A percentile compares a stretch with the other conserved stretches of the same genome.
phyloP scores from a whole-genome alignment of 2,888 invertebrate species.

The Noctua fimbriata region DNA sequence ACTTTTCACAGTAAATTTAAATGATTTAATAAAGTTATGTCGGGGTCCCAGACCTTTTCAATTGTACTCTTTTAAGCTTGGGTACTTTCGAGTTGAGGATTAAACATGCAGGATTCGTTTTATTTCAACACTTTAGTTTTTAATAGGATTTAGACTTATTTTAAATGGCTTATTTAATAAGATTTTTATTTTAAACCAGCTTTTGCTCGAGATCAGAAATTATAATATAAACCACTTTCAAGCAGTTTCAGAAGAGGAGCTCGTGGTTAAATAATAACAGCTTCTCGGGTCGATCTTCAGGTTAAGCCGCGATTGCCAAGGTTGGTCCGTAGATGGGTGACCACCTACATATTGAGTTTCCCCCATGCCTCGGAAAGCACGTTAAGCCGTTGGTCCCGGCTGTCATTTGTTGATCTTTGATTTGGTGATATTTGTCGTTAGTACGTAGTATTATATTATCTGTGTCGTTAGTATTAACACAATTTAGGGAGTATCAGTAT shows the following conservation, averaged over 20 bases:
- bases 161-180: background rate
- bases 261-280: no score
- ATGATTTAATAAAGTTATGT: constrained; percentile 74
- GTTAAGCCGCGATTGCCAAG: no score
- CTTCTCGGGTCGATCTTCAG: no score
- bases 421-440: background rate
- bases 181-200: background rate
- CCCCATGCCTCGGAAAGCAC: no score
- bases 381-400: no score
- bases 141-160: constrained; percentile 24
- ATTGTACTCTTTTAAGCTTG: constrained; percentile 32
- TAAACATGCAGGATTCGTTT: constrained; percentile 11
- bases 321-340: no score
- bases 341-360: no score
- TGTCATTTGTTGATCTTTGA: no score
- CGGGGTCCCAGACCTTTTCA: constrained; percentile 50
- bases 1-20: constrained; percentile 75
- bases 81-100: constrained; percentile 21
- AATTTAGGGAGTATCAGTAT: background rate
- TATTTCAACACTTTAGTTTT: constrained; percentile 25
- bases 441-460: no score
- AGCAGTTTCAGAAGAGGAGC: no score
- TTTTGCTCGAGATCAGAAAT: background rate
- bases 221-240: background rate
- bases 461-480: no score